These are phyloP conservation scores for Doryteuthis pealeii DNA, from an alignment of 1,140 invertebrate species.

Conservation along the genomic window DNA sequence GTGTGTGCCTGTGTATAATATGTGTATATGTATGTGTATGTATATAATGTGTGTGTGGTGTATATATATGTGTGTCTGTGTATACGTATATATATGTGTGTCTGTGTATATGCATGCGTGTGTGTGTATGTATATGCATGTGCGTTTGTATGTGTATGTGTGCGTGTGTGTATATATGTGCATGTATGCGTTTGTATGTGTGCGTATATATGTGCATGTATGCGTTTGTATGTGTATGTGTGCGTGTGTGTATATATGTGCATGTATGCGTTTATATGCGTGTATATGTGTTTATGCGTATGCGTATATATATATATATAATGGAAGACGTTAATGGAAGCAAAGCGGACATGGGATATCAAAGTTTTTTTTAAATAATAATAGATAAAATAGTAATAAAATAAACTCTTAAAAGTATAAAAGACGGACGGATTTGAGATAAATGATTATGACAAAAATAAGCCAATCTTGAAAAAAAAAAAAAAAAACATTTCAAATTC, in stretches of 20 bases:
- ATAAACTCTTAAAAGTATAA: neutral
- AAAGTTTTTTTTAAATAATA: neutral
- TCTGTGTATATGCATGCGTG: too few species aligned
- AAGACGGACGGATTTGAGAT: neutral
- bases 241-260: neutral
- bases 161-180: neutral
- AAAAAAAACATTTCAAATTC: neutral
- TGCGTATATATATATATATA: too few species aligned
- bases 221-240: too few species aligned
- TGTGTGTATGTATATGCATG: neutral
- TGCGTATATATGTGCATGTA: too few species aligned
- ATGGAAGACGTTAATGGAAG: too few species aligned
- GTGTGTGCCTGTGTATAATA: too few species aligned
- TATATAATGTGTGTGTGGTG: too few species aligned
- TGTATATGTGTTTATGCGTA: too few species aligned
- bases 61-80: too few species aligned
- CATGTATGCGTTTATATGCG: neutral
- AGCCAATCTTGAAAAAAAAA: neutral
- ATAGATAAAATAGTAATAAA: neutral
- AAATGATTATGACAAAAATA: neutral
- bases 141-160: too few species aligned
- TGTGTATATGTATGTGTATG: too few species aligned
- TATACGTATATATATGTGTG: too few species aligned
- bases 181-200: neutral
- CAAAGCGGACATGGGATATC: neutral